Evolutionary conservation across 2,888 invertebrate species (phyloP).

Genomic region (Nasonia oneida): DNA sequence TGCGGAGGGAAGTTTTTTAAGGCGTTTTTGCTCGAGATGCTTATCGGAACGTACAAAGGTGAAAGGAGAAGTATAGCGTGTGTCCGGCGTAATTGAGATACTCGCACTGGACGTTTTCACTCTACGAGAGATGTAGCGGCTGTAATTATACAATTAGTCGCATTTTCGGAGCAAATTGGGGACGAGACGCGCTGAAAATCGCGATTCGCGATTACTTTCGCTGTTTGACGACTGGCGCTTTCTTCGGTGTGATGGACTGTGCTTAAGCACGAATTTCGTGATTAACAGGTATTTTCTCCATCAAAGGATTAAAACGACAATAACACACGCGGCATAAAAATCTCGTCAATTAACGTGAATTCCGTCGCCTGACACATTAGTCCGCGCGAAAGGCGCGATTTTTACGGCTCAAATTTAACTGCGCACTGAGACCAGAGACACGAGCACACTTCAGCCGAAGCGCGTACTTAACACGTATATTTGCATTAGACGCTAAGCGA

Average conservation of each 20-base stretch:
- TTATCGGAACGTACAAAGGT: not conserved
- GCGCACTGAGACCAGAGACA: not conserved
- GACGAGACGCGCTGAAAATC: not conserved
- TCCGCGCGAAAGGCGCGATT: not conserved
- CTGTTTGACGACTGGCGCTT: not conserved
- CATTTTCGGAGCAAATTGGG: not conserved
- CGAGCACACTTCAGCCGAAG: not conserved
- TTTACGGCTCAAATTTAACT: constrained; percentile 1
- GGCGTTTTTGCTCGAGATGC: not conserved
- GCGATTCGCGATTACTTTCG: not conserved
- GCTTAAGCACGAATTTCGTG: too few species aligned
- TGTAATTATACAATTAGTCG: not conserved
- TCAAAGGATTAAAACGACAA: not conserved
- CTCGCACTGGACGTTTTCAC: not conserved
- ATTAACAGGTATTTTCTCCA: too few species aligned
- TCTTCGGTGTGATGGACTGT: not conserved
- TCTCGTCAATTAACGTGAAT: not conserved
- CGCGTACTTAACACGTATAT: constrained; percentile 18
- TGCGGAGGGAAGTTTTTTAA: not conserved
- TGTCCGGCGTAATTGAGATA: not conserved
- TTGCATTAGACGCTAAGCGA: constrained; percentile 32
- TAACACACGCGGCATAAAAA: not conserved
- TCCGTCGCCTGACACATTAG: not conserved
- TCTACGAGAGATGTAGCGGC: not conserved
- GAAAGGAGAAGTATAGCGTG: not conserved